These are phyloP conservation scores for Geotrupes spiniger DNA, from an alignment of 2,888 invertebrate genomes.

Conservation along the genomic window DNA sequence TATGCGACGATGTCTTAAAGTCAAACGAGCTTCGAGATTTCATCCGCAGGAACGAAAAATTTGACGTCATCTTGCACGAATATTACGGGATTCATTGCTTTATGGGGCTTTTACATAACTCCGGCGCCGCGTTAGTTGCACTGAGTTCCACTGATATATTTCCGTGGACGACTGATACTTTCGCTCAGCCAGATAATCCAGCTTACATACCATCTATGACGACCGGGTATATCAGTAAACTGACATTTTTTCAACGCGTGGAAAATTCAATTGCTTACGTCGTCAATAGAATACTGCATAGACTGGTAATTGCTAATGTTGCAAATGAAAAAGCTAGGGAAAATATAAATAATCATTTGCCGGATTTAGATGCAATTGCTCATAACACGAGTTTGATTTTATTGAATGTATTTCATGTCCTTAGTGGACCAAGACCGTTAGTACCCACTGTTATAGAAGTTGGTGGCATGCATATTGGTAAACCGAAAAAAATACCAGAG, in stretches of 20 bases:
- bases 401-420: constrained; percentile 50
- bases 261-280: constrained; percentile 30
- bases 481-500: constrained; percentile 33
- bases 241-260: constrained; percentile 32
- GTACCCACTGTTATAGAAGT: constrained; percentile 54
- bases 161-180: constrained; percentile 48
- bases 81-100: constrained; percentile 69
- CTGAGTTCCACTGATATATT: constrained; percentile 52
- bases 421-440: constrained; percentile 50
- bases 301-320: constrained; percentile 18
- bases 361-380: constrained; percentile 46
- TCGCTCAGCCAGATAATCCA: constrained; percentile 52
- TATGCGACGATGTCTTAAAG: constrained; percentile 17
- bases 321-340: no score
- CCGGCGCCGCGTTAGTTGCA: constrained; percentile 57
- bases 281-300: constrained; percentile 15
- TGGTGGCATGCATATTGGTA: constrained; percentile 54
- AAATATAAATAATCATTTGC: constrained; percentile 33
- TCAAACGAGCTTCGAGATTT: constrained; percentile 46
- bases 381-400: constrained; percentile 52
- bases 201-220: constrained; percentile 51
- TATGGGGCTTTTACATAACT: constrained; percentile 60
- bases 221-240: constrained; percentile 33
- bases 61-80: constrained; percentile 65
- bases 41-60: constrained; percentile 50